Evolutionary conservation across 2,797 vertebrate species (phyloP), one percentile per base, ranked within the genome.

Genomic region (Oreochromis mossambicus): DNA sequence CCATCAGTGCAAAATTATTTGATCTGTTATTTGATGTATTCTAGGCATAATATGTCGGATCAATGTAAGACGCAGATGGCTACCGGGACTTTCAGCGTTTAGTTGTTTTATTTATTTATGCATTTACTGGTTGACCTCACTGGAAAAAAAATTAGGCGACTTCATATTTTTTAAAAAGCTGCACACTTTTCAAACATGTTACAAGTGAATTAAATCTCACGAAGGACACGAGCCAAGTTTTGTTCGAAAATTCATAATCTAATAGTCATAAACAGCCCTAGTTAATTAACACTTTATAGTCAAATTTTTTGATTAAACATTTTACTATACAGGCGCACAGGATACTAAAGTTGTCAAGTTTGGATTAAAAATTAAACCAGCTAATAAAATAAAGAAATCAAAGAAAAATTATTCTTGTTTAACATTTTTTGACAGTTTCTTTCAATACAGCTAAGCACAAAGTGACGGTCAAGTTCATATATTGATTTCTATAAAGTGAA

Each of bases 381-480:
- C 24, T n/a, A 13, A 26, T 43, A 1, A 68, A 78, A 68, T 52
- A 12, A n/a, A 46, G 1, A 6, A 55, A 15, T 6, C 2, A 1
- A 24, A 46, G 51, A 38, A 78, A 68, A 76, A 73, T 29, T 73
- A 19, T 55, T 41, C 6, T 29, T 14, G 13, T 55, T 17, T 2
- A 46, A 19, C 3, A 68, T 1, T 19, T 5, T 3, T 41, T 38
- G 8, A 8, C 7, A 63, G 3, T 3, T 51, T 38, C 3, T 6
- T 24, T 5, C 2, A 1, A 43, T 61, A 26, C 21, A 34, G 61
- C 24, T 80, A n/a, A 14, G n/a, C 29, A 38, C 10, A 43, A n/a
- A 78, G 21, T 89, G 52, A 77, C 48, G 68, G 34, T 89, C 82
- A 79, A 88, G 78, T 90, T 91, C 83, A 91, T 79, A 84, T 80